These are phyloP conservation scores for Clupea harengus DNA, from an alignment of 2,113 vertebrate species.

Conservation along the genomic window DNA sequence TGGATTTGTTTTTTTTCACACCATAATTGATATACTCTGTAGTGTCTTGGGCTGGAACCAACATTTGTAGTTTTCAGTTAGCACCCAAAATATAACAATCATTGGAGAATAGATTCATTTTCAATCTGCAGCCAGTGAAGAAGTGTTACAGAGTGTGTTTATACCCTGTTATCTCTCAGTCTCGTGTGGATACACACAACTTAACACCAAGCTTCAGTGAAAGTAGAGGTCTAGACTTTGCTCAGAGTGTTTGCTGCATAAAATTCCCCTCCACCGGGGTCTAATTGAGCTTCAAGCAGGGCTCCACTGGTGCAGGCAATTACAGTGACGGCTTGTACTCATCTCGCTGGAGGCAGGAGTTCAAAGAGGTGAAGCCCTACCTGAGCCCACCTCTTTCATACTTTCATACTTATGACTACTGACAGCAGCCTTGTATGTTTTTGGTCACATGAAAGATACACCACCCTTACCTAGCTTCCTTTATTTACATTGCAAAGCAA, in stretches of 20 bases:
- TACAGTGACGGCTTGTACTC: constrained; percentile 50
- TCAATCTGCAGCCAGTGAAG: background rate
- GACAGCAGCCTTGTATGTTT: constrained; percentile 45
- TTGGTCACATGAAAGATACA: constrained; percentile 8
- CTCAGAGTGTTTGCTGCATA: constrained; percentile 42
- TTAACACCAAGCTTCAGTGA: background rate
- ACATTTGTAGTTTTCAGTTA: background rate
- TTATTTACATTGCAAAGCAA: background rate
- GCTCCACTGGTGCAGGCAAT: constrained; percentile 57
- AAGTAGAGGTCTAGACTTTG: background rate
- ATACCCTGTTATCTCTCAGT: background rate
- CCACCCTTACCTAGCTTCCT: background rate
- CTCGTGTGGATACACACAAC: background rate
- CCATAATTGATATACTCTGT: background rate
- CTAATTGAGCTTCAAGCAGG: constrained; percentile 59
- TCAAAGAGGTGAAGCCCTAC: constrained; percentile 45
- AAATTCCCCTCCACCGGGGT: constrained; percentile 27
- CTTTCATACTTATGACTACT: constrained; percentile 60
- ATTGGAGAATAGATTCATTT: background rate
- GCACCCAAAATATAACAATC: background rate
- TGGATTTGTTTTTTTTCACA: background rate
- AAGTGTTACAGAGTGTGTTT: background rate
- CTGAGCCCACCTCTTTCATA: constrained; percentile 38
- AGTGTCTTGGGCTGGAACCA: background rate
- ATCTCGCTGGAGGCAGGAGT: constrained; percentile 46